Evolutionary conservation across 2,113 vertebrate species (phyloP), one percentile per base, ranked within the genome.

Genomic region (Phoenicopterus ruber): DNA sequence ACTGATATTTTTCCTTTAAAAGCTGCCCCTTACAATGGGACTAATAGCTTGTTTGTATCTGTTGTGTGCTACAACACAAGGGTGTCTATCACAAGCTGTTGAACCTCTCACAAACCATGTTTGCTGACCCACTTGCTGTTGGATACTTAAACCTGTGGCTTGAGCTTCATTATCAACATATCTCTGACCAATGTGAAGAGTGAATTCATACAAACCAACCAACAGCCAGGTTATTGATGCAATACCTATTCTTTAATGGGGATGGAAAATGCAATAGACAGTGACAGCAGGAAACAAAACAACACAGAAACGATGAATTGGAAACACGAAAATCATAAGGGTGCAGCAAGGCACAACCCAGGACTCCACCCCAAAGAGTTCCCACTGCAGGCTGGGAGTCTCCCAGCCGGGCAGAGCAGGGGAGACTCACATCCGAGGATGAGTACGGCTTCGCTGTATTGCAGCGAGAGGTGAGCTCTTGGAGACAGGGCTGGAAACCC

Each of bases 61-160:
- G 3, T 11, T 50, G 6, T 31, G 25, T 28, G 44, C 17, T 55
- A 7, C 21, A 34, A 8, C 4, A 10, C 2, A 5, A 32, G 38
- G 8, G 7, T 4, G 16, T 9, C 10, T 7, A 6, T 5, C 21
- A 42, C 15, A 52, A 54, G 5, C 9, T 44, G 6, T 2, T 3
- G 21, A n/a, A 28, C 0, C 0, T 32, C 40, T 17, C 9, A 6
- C 7, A 20, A 19, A 17, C 3, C 7, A 2, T 8, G 4, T 1
- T 29, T 2, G 1, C 18, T 28, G 15, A 11, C 2, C 9, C 18
- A 12, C 0, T 0, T 2, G 13, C 3, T 11, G 12, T 3, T 2
- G 11, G 17, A 17, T 59, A 12, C 31, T 6, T 49, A 61, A 67
- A 1, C 16, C 4, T 4, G 4, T 4, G 28, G 3, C 9, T 34